Conservation (phyloP, 2,888 invertebrate species). For the Drosophila affinis region DNA sequence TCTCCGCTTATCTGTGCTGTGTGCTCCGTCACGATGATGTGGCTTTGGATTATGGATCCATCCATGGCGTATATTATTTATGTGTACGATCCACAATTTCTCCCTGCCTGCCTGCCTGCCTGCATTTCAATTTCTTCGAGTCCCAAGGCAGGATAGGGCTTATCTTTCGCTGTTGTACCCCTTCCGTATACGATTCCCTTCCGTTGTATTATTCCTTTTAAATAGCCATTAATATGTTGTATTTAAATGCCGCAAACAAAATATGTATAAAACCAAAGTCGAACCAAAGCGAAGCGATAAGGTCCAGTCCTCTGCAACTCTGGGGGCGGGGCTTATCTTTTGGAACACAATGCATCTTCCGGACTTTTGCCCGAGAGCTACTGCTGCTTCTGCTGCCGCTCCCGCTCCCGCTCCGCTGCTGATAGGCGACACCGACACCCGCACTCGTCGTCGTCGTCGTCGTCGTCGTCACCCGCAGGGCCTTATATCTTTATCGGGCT, state of each 20-base stretch:
- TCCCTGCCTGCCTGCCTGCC: conserved; percentile 16
- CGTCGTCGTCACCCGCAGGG: conserved; percentile 32
- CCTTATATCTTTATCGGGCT: conserved; percentile 33
- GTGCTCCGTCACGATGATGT: conserved; percentile 60
- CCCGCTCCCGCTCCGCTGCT: not conserved
- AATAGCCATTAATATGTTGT: conserved; percentile 39
- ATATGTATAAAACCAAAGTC: conserved; percentile 11
- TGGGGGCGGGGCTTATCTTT: conserved; percentile 56
- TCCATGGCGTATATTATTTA: conserved; percentile 44
- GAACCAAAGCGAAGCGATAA: conserved; percentile 45
- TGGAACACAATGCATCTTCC: conserved; percentile 58
- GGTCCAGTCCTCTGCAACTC: conserved; percentile 9
- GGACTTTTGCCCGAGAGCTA: conserved; percentile 48
- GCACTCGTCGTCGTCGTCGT: conserved; percentile 20
- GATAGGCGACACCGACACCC: conserved; percentile 38
- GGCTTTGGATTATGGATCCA: conserved; percentile 39
- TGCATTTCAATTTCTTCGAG: conserved; percentile 39
- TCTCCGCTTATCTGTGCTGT: conserved; percentile 53
- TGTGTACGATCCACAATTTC: conserved; percentile 40
- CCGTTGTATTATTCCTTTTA: conserved; percentile 51
- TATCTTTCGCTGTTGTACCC: conserved; percentile 46
- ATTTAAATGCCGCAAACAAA: conserved; percentile 55
- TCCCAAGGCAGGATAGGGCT: conserved; percentile 43
- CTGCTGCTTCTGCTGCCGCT: conserved; percentile 6
- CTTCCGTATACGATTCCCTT: conserved; percentile 20